Base-by-base conservation (phyloP, 2,888 invertebrate genomes). In the Tortricodes alternella region DNA sequence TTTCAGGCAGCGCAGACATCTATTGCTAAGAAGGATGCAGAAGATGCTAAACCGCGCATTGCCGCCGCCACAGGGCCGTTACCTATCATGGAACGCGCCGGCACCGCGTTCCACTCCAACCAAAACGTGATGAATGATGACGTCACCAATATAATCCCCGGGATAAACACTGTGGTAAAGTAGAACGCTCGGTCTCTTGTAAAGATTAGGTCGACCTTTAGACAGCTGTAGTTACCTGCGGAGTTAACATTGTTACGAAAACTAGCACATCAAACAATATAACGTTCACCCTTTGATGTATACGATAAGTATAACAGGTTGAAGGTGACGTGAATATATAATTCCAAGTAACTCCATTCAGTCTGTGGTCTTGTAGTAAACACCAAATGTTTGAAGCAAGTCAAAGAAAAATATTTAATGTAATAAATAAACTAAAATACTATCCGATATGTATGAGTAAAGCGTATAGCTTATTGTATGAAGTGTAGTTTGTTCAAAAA, bases 101-200 rank as follows among this genome's bases (percentile, higher is more conserved):
- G 96, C 72, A 96, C 96, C 65, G 96, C 96, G 88, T 96, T 96
- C 96, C 96, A 96, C 86, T 96, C 96, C 85, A 96, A 92, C 96
- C 96, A 96, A 91, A 96, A 96, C 62, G 96, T 96, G 89, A 96
- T 96, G 92, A 92, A 92, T 67, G 96, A 96, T 73, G 96, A 96
- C 63, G 96, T 96, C 82, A 96, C 96, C 90, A 96, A 92, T 83
- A 96, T 96, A 74, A 96, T 96, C 76, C 96, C 96, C 64, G 96
- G 96, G 83, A 96, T 96, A 92, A 96, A 96, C 79, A 96, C 96
- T 78, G 96, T 96, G 62, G 96, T 96, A 92, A 96, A 96, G 92
- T 96, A 96, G 92, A 96, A 96, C 75, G 96, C 95, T 90, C 96
- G 93, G 91, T 96, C 96, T 88, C 96, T 92, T 67, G 96, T 96